Percentiles rank a stretch among this genome's conserved stretches.
These are phyloP conservation scores for Clunio marinus DNA, from an alignment of 2,888 invertebrate species.

Conservation along the genomic window DNA sequence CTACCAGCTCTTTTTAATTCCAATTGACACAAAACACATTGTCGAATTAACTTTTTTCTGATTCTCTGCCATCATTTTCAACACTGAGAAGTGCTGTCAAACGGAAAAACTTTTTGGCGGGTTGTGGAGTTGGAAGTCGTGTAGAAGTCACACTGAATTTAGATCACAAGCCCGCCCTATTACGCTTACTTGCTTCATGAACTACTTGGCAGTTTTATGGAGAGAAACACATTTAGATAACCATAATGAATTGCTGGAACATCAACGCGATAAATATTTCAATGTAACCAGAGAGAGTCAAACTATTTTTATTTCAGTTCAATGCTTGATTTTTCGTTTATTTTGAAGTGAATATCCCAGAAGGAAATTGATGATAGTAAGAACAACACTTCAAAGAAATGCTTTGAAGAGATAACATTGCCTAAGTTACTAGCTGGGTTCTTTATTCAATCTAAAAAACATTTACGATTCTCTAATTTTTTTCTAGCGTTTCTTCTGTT, in stretches of 20 bases:
- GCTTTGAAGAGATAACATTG: too few species aligned
- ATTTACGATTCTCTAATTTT: neutral
- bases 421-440: neutral
- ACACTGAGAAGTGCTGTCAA: neutral
- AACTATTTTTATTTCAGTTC: conserved; percentile 1
- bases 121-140: neutral
- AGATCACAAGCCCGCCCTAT: neutral
- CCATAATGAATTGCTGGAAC: conserved; percentile 16
- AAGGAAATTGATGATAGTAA: neutral
- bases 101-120: conserved; percentile 5
- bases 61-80: neutral
- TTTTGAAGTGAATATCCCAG: neutral
- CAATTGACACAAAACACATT: conserved; percentile 32
- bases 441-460: neutral
- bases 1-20: neutral
- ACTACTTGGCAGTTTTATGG: neutral
- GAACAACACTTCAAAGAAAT: too few species aligned
- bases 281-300: conserved; percentile 2
- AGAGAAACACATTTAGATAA: conserved; percentile 26
- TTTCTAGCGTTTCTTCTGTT: neutral
- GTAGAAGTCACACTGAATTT: neutral
- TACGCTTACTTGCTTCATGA: too few species aligned
- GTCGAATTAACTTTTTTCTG: neutral
- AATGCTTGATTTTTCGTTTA: neutral
- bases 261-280: conserved; percentile 28